phyloP scores from a whole-genome alignment of 2,888 invertebrate species.

The Xestia xanthographa region DNA sequence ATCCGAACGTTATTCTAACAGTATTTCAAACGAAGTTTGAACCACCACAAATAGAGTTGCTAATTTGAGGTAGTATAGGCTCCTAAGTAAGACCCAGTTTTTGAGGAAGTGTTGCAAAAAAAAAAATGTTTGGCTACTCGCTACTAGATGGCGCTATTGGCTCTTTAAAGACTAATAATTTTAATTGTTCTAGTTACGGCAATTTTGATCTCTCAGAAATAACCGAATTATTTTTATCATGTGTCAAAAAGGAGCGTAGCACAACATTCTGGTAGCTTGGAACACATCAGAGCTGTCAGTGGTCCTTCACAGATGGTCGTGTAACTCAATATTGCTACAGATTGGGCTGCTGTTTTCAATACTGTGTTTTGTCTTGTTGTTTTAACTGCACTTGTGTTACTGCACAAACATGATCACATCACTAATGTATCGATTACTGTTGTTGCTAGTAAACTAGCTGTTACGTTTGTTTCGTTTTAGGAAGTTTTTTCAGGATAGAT shows the following conservation, averaged over 20 bases:
- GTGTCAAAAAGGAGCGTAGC: slow-evolving; percentile 24
- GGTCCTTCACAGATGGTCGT: slow-evolving; percentile 27
- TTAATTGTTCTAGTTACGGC: not conserved
- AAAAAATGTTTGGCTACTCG: slow-evolving; percentile 56
- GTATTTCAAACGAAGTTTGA: too few relatives aligned
- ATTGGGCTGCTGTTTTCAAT: slow-evolving; percentile 70
- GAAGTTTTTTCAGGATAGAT: not conserved
- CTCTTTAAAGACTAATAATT: accelerated
- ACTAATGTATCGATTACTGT: slow-evolving; percentile 57
- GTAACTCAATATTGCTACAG: slow-evolving; percentile 69
- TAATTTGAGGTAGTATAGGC: too few relatives aligned
- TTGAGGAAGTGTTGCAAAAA: too few relatives aligned
- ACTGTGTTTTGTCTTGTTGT: slow-evolving; percentile 71
- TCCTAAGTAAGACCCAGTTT: too few relatives aligned
- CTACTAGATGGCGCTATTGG: slow-evolving; percentile 64
- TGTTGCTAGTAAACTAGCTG: slow-evolving; percentile 44
- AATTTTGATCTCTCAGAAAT: not conserved
- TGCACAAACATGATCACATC: slow-evolving; percentile 57
- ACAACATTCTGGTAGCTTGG: slow-evolving; percentile 43
- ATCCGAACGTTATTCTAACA: too few relatives aligned
- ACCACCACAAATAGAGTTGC: too few relatives aligned
- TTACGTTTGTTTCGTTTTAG: slow-evolving; percentile 5
- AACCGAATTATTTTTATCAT: slow-evolving; percentile 17
- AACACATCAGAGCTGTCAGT: slow-evolving; percentile 61
- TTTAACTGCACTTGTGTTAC: slow-evolving; percentile 61